Evolutionary conservation across 2,888 invertebrate species (phyloP).

Genomic region (Allolobophora icterica): DNA sequence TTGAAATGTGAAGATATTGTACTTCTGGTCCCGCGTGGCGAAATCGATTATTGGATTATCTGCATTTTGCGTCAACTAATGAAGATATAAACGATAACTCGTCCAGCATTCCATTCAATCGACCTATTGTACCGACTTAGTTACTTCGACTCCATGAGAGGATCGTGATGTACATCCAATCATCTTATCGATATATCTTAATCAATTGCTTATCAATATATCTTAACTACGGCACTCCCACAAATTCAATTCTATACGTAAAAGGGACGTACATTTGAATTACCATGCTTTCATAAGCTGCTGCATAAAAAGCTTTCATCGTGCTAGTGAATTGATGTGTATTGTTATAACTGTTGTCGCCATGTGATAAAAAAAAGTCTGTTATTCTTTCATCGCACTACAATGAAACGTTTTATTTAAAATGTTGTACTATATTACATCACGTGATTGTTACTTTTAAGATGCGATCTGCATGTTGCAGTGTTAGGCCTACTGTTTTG

Average conservation of each 20-base stretch:
- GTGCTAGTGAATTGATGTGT: background rate
- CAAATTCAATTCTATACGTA: background rate
- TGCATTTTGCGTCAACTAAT: background rate
- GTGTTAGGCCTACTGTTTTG: background rate
- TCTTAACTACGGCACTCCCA: background rate
- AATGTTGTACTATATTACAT: background rate
- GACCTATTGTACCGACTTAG: background rate
- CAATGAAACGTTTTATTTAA: background rate
- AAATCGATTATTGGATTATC: background rate
- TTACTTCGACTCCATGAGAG: too few relatives aligned
- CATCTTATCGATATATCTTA: background rate
- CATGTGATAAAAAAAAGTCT: background rate
- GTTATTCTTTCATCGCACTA: background rate
- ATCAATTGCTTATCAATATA: background rate
- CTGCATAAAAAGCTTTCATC: background rate
- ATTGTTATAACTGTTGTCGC: background rate
- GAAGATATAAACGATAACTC: background rate
- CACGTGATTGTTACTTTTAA: background rate
- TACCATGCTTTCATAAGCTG: background rate
- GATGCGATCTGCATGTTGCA: background rate
- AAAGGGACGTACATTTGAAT: too few relatives aligned
- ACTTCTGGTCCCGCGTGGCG: background rate
- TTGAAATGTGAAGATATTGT: background rate
- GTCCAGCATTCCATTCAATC: background rate
- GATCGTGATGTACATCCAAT: background rate